phyloP scores from a whole-genome alignment of 2,888 invertebrate species.

The Drosophila conformis region DNA sequence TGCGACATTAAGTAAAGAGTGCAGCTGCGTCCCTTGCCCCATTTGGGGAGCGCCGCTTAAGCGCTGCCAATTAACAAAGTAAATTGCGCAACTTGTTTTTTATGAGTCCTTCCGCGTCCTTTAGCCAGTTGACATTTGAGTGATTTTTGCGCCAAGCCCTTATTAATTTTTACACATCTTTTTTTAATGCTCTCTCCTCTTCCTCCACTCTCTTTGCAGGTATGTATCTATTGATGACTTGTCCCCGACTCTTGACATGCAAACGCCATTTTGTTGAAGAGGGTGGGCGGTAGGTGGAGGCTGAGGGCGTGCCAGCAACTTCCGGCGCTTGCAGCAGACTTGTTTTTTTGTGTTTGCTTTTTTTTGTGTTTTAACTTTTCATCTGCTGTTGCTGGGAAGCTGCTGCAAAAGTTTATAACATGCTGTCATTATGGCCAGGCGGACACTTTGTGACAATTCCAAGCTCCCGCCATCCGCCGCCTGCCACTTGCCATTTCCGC shows the following conservation, averaged over 20 bases:
- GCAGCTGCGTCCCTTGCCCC: constrained; percentile 3
- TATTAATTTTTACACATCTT: constrained; percentile 61
- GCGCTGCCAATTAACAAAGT: constrained; percentile 76
- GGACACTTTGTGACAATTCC: constrained; percentile 65
- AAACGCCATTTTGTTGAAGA: constrained; percentile 40
- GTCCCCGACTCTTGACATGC: constrained; percentile 36
- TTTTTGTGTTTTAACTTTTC: constrained; percentile 57
- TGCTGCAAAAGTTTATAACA: constrained; percentile 67
- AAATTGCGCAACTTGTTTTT: constrained; percentile 55
- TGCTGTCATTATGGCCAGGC: constrained; percentile 76
- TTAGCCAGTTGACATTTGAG: constrained; percentile 33
- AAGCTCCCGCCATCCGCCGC: constrained; percentile 7
- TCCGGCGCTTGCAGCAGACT: constrained; percentile 52
- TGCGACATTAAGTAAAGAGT: constrained; percentile 22
- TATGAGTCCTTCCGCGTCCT: constrained; percentile 18
- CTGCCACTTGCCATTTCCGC: constrained; percentile 50
- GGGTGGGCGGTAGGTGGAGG: neutral
- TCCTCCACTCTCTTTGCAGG: constrained; percentile 53
- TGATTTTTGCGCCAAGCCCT: constrained; percentile 41
- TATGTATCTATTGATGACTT: constrained; percentile 67
- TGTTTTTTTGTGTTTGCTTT: constrained; percentile 26
- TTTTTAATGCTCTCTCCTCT: constrained; percentile 3
- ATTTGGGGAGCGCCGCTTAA: constrained; percentile 44
- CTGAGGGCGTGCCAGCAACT: constrained; percentile 36
- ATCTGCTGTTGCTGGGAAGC: constrained; percentile 38